Percentiles rank a stretch among this genome's conserved stretches.
phyloP scores from a whole-genome alignment of 2,888 invertebrate species.

The Smittia sp. region DNA sequence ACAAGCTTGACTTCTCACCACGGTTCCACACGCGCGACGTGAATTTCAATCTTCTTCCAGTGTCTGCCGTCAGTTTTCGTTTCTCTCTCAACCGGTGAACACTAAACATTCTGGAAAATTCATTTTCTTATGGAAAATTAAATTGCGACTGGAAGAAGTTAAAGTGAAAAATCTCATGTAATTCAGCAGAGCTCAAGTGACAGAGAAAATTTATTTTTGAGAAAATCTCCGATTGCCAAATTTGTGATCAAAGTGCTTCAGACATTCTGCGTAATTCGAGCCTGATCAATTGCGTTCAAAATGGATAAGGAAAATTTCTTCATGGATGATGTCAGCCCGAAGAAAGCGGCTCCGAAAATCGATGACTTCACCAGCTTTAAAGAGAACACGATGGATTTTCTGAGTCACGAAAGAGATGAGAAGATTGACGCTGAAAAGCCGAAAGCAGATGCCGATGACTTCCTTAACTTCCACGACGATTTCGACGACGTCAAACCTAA shows the following conservation, averaged over 20 bases:
- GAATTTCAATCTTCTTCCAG: not conserved
- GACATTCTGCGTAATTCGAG: not conserved
- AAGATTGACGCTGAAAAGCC: constrained; percentile 15
- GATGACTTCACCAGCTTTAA: constrained; percentile 15
- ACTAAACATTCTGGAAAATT: not conserved
- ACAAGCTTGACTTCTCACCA: no score
- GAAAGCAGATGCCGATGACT: not conserved
- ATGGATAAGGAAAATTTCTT: constrained; percentile 6
- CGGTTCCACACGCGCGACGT: no score
- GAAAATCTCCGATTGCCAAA: not conserved
- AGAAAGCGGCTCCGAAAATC: not conserved
- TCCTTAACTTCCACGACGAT: constrained; percentile 21
- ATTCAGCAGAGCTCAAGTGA: not conserved
- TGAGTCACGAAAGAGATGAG: not conserved
- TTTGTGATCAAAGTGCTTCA: not conserved
- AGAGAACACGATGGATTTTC: not conserved
- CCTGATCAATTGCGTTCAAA: not conserved
- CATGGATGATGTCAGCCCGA: not conserved
- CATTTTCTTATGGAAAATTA: not conserved
- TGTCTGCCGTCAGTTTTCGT: not conserved
- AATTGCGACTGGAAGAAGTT: not conserved
- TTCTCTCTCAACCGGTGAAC: not conserved
- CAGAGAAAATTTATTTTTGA: not conserved
- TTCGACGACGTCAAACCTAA: not conserved
- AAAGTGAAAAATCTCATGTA: not conserved